Base-by-base conservation (phyloP, 2,113 vertebrate species). In the Danionella cerebrum region DNA sequence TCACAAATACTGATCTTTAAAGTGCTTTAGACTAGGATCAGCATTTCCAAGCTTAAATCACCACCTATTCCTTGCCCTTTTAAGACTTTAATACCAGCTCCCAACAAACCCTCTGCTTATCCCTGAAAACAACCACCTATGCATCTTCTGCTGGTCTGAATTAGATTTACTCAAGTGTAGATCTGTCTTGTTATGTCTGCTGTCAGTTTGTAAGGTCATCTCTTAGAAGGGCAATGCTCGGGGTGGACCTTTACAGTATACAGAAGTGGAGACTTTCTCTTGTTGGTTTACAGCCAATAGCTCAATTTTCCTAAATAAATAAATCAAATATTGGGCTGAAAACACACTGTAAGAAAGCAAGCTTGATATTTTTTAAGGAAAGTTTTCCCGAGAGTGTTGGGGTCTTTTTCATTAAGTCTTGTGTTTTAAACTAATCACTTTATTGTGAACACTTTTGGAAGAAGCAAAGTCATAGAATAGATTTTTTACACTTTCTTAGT, bases 151-250 rank as follows among this genome's bases (percentile, higher is more conserved):
- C 29, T 63, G 31, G 54, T 31, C 18, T 16, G 5, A 39, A 50
- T 57, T 27, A 47, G 60, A 63, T 55, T 33, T n/a, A 33, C 27
- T 31, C 45, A 58, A 22, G 38, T 29, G 54, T 60, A 59, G 54
- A 45, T 13, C 19, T 33, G 22, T 8, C 39, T 47, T 70, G 64
- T 68, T 66, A 54, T 63, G 50, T 48, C 18, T 63, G 16, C 31
- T 42, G 14, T 35, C 41, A 27, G 51, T 51, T 64, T 65, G 55
- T 50, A 48, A 58, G 52, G 16, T 41, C 31, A 41, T 58, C 41
- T 59, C 64, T 68, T 59, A 70, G 67, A 60, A 67, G 64, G 64
- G 13, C 60, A 64, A 12, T 5, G 8, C n/a, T n/a, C n/a, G n/a
- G n/a, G n/a, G 24, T 7, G n/a, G 27, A 19, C 4, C 5, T 12